Base-by-base conservation (phyloP, 2,113 vertebrate species). In the Vimba vimba region DNA sequence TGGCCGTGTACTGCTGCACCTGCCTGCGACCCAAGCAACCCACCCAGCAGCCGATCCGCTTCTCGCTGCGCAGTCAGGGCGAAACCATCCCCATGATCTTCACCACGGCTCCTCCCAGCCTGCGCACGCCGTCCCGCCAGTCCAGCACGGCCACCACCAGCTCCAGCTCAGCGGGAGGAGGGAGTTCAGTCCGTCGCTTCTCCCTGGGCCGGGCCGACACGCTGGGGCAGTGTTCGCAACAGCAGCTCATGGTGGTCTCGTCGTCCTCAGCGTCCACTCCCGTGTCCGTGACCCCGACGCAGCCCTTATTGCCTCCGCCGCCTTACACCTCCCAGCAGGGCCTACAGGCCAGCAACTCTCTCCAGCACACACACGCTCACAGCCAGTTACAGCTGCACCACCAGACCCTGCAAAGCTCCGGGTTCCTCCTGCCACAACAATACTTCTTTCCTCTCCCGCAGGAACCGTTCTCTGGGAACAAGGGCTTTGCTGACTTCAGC, bases 11-110 rank as follows among this genome's bases (percentile, higher is more conserved):
- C 87, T 99, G 98, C 86, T 99, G 98, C 92, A 99, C 97, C 0
- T 99, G 98, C 88, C 91, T 99, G 86, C 94, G 97, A 85, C 98
- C 98, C 79, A 99, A 99, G 86, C 97, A 97, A 82, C 96, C 97
- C 0, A 95, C 96, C 0, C 97, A 96, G 25, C 97, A 96, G 92
- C 96, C 97, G 0, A 97, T 97, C 60, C 96, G 97, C 57, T 98
- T 99, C 93, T 97, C 97, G 0, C 95, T 99, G 83, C 96, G 96
- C 60, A 97, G 96, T 87, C 98, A 98, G 93, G 96, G 96, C 0
- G 98, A 99, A 93, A 97, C 98, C 88, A 96, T 99, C 62, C 98
- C 98, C 89, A 99, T 99, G 98, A 98, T 99, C 93, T 89, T 98
- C 86, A 95, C 96, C 68, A 94, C 97, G 36, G 94, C 96, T 4